Evolutionary conservation across 2,113 vertebrate species (phyloP).

Genomic region (Myrmecophaga tridactyla): DNA sequence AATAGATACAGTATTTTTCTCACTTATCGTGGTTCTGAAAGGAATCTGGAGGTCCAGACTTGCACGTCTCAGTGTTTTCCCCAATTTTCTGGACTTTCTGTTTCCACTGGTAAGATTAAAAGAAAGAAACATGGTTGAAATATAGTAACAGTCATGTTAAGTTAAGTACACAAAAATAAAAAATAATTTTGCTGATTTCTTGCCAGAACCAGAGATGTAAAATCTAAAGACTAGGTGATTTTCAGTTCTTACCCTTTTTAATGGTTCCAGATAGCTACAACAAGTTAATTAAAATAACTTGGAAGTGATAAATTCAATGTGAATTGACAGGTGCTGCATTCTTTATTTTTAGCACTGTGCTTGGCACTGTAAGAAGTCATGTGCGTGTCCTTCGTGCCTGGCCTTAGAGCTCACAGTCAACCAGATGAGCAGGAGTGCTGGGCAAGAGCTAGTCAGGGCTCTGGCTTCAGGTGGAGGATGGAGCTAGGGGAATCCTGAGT

Average conservation of each 20-base stretch:
- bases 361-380: not conserved
- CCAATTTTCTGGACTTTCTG: not conserved
- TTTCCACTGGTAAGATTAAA: not conserved
- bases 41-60: not conserved
- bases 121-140: not conserved
- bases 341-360: not conserved
- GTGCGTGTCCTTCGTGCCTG: not conserved
- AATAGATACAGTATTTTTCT: not conserved
- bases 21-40: not conserved
- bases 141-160: not conserved
- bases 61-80: not conserved
- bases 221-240: not conserved
- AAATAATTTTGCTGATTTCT: not conserved
- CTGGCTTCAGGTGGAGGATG: not conserved
- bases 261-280: not conserved
- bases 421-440: fast-evolving
- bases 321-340: not conserved
- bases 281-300: not conserved
- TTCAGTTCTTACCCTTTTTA: not conserved
- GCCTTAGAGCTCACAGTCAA: no score
- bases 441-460: fast-evolving
- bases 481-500: not conserved
- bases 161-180: not conserved
- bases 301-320: not conserved
- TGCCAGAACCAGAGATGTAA: not conserved